A percentile compares a stretch with the other conserved stretches of the same genome.
Evolutionary conservation across 1,140 invertebrate genomes (phyloP).

Genomic region (Mya arenaria): DNA sequence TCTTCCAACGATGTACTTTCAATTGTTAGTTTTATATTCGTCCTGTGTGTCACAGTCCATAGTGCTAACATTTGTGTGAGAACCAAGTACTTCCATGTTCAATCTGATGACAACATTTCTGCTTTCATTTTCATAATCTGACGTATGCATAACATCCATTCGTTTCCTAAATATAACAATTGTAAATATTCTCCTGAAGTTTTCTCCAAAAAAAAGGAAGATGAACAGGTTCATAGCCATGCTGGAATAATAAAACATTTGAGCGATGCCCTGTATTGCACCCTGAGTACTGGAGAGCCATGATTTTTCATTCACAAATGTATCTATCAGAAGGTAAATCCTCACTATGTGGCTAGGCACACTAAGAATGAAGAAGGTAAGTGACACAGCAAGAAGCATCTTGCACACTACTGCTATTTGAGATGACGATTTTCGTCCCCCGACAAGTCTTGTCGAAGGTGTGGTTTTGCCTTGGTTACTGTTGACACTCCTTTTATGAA

Average conservation of each 20-base stretch:
- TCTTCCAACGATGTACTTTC: no score
- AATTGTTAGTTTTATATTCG: no score
- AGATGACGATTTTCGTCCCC: conserved; percentile 82
- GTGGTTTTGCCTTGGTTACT: conserved; percentile 14
- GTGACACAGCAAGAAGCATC: conserved; percentile 91
- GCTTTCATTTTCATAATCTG: no score
- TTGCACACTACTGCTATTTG: conserved; percentile 84
- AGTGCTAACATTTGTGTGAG: no score
- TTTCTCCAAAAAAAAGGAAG: conserved; percentile 83
- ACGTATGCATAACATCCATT: no score
- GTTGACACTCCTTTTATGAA: conserved; percentile 19
- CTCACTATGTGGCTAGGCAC: conserved; percentile 84
- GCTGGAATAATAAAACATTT: conserved; percentile 88
- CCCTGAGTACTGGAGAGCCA: conserved; percentile 14
- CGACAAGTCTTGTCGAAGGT: conserved; percentile 76
- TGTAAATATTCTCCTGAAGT: conserved; percentile 65
- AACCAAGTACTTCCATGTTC: no score
- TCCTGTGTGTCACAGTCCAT: no score
- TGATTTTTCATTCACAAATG: conserved; percentile 30
- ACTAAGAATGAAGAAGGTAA: conserved; percentile 90
- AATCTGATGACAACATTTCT: no score
- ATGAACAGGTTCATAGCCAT: conserved; percentile 92
- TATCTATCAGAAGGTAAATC: conserved; percentile 69
- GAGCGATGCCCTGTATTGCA: conserved; percentile 83
- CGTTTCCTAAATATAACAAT: no score